These are phyloP conservation scores for Hydrochoerus hydrochaeris DNA, from an alignment of 2,113 vertebrate genomes.

Conservation along the genomic window DNA sequence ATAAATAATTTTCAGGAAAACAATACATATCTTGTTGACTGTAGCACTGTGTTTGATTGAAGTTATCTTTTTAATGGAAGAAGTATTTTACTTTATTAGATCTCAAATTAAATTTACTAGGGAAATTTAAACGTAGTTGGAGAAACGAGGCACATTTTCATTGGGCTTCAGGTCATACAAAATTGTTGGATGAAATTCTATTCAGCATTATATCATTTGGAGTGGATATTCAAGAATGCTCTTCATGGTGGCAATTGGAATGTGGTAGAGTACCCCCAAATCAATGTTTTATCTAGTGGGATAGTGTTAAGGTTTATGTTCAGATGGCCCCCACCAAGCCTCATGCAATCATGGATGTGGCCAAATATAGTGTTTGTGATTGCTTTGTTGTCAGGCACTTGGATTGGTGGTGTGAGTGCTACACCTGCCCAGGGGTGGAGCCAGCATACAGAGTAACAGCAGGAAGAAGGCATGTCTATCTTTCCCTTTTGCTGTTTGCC, in stretches of 20 bases:
- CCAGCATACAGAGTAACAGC: too few relatives aligned
- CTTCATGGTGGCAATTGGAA: neutral
- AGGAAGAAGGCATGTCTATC: too few relatives aligned
- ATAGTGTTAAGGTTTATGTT: neutral
- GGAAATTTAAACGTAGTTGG: neutral
- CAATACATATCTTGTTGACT: neutral
- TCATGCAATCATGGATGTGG: too few relatives aligned
- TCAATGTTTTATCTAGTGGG: conserved; percentile 3
- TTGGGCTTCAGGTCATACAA: neutral
- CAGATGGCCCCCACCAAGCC: too few relatives aligned
- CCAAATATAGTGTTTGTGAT: too few relatives aligned
- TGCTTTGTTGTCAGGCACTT: too few relatives aligned
- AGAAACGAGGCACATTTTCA: neutral
- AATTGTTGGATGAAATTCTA: neutral
- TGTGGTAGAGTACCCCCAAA: neutral
- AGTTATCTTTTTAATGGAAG: neutral
- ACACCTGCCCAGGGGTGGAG: too few relatives aligned
- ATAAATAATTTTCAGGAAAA: conserved; percentile 17
- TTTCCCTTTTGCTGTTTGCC: too few relatives aligned
- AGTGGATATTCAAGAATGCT: neutral
- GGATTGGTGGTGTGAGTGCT: too few relatives aligned
- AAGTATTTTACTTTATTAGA: neutral
- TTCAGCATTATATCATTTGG: neutral
- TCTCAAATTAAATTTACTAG: neutral
- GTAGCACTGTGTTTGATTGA: neutral